Conservation (phyloP, 2,888 invertebrate genomes). For the Eristalis arbustorum region DNA sequence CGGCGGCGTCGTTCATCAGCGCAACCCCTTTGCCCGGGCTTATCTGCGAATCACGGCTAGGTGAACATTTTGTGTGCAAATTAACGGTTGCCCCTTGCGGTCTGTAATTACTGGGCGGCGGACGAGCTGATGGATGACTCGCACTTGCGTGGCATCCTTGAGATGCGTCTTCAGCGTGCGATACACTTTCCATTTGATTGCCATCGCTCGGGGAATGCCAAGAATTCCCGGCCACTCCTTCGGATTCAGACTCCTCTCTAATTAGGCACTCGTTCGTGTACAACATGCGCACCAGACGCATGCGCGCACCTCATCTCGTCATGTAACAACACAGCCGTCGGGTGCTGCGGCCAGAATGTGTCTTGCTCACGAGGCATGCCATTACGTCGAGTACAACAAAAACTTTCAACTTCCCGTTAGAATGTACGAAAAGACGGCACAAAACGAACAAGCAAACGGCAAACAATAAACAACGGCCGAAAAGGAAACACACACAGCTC, state of each 20-base stretch:
- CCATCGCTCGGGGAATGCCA: background rate
- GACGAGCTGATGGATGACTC: background rate
- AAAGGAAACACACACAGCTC: constrained; percentile 8
- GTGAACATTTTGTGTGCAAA: constrained; percentile 25
- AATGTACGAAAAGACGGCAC: constrained; percentile 49
- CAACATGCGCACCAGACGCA: constrained; percentile 22
- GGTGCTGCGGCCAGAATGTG: background rate
- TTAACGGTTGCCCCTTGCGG: constrained; percentile 30
- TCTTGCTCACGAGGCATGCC: constrained; percentile 7
- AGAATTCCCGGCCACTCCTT: background rate
- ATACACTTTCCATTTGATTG: background rate
- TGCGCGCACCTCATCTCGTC: constrained; percentile 4
- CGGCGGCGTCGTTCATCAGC: background rate
- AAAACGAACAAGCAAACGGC: constrained; percentile 7
- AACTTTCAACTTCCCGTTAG: constrained; percentile 70
- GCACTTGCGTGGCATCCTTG: background rate
- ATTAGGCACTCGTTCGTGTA: constrained; percentile 11
- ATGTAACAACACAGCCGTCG: constrained; percentile 19
- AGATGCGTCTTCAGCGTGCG: background rate
- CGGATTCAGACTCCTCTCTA: background rate
- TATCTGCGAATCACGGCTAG: constrained; percentile 38
- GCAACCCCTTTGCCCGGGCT: background rate
- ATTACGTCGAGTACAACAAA: constrained; percentile 14
- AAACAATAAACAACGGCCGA: constrained; percentile 30
- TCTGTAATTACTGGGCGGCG: constrained; percentile 1